A percentile compares a stretch with the other conserved stretches of the same genome.
Conservation (phyloP, 2,888 invertebrate species). For the Venusia cambrica region DNA sequence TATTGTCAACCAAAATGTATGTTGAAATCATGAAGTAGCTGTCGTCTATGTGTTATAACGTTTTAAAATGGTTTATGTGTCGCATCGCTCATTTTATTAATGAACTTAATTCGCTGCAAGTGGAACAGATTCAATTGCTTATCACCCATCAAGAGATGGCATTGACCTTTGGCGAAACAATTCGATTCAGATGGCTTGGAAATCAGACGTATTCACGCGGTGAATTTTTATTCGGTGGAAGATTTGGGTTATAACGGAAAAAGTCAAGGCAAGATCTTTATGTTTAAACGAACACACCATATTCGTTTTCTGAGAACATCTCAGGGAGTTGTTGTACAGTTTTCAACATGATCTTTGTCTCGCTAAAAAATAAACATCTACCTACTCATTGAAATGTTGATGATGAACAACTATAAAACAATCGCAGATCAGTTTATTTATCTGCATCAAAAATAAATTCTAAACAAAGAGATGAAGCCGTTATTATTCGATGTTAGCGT, state of each 20-base stretch:
- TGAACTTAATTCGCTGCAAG: constrained; percentile 76
- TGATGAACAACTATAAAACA: too few species aligned
- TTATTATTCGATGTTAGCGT: too few species aligned
- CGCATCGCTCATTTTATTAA: constrained; percentile 58
- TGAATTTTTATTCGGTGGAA: constrained; percentile 29
- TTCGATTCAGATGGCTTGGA: constrained; percentile 45
- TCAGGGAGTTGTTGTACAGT: constrained; percentile 10
- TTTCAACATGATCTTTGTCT: too few species aligned
- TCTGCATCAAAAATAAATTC: too few species aligned
- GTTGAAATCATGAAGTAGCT: constrained; percentile 58
- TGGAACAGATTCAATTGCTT: constrained; percentile 79
- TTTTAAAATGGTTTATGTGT: constrained; percentile 47
- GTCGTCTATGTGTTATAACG: too few species aligned
- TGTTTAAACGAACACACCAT: constrained; percentile 13
- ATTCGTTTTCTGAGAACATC: constrained; percentile 11
- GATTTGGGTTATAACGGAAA: constrained; percentile 34
- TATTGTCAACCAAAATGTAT: too few species aligned
- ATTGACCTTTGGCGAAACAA: constrained; percentile 71
- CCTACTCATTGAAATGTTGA: too few species aligned
- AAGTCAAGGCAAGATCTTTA: constrained; percentile 8
- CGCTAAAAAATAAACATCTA: too few species aligned
- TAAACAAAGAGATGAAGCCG: too few species aligned
- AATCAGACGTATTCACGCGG: constrained; percentile 35
- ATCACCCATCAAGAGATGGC: constrained; percentile 67
- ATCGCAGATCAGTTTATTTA: too few species aligned